Base-by-base conservation (phyloP, 1,140 invertebrate genomes). In the Trypoxylus dichotomus region DNA sequence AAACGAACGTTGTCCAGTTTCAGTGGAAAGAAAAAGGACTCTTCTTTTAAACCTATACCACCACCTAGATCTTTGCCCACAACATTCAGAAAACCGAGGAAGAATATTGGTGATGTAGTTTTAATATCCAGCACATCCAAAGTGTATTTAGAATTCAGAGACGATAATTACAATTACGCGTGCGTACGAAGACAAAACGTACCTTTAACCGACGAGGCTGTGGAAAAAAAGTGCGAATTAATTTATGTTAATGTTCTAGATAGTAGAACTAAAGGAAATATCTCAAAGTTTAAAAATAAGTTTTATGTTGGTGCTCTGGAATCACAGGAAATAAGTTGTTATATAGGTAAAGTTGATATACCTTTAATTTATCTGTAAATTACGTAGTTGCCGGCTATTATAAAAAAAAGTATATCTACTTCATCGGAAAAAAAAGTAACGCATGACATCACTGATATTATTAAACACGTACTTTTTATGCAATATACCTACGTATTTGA, bases 21-120 rank as follows among this genome's bases (percentile, higher is more conserved):
- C 29, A 74, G 72, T 11, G 29, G 32, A 32, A 74, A 74, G 29
- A 74, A 74, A 21, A 37, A 42, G 29, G 19, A 74, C 10, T 19
- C 29, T 1, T 27, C 2, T 25, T 42, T 41, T 13, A 68, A 79
- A 10, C 83, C 83, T 27, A 42, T 80, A 32, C 83, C 83, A 43
- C 82, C 84, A 3, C 81, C 82, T 24, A 79, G 83, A 58, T 83
- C 83, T 1, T 80, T 81, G 15, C 81, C 83, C 0, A 80, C 80
- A 7, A 83, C 82, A 2, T 79, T 82, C 32, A 77, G 84, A 29
- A 81, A 82, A 78, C 81, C 79, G 0, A 63, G 82, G 10, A 58
- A 79, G 24, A 80, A 85, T 74, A 82, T 86, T 24, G 85, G 82
- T 10, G 85, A 86, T 78, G 77, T 73, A 21, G 84, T 86, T 10